Conservation (phyloP, 2,113 vertebrate genomes). For the Albula goreensis region DNA sequence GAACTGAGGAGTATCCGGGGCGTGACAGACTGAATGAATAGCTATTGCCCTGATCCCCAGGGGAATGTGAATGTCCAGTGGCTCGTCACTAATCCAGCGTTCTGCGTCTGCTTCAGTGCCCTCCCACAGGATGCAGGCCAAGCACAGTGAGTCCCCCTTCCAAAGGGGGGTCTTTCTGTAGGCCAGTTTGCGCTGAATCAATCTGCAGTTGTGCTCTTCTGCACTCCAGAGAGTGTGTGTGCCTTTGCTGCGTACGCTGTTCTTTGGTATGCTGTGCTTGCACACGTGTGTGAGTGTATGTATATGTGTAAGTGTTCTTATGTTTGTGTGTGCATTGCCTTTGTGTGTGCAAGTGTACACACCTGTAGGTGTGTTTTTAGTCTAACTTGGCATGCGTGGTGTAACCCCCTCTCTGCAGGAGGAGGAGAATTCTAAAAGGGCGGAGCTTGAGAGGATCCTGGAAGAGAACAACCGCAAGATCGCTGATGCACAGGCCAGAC, state of each 20-base stretch:
- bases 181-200: too few species aligned
- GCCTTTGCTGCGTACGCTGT: slow-evolving; percentile 25
- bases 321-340: slow-evolving; percentile 17
- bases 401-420: slow-evolving; percentile 87
- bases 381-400: slow-evolving; percentile 81
- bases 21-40: slow-evolving; percentile 36
- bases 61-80: slow-evolving; percentile 72
- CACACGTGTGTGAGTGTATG: neutral
- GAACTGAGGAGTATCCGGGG: slow-evolving; percentile 21
- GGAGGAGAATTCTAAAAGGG: slow-evolving; percentile 97
- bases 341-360: neutral
- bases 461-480: slow-evolving; percentile 99
- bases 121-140: too few species aligned
- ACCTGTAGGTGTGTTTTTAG: slow-evolving; percentile 17
- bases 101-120: slow-evolving; percentile 59
- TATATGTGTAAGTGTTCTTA: slow-evolving; percentile 22
- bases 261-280: neutral
- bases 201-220: slow-evolving; percentile 24
- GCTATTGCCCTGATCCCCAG: slow-evolving; percentile 36
- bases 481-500: slow-evolving; percentile 96
- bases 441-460: slow-evolving; percentile 97
- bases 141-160: neutral
- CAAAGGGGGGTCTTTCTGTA: too few species aligned
- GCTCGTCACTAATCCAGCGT: slow-evolving; percentile 81
- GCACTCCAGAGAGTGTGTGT: slow-evolving; percentile 23